Conservation (phyloP, 2,888 invertebrate species). For the Aleiodes testaceus region DNA sequence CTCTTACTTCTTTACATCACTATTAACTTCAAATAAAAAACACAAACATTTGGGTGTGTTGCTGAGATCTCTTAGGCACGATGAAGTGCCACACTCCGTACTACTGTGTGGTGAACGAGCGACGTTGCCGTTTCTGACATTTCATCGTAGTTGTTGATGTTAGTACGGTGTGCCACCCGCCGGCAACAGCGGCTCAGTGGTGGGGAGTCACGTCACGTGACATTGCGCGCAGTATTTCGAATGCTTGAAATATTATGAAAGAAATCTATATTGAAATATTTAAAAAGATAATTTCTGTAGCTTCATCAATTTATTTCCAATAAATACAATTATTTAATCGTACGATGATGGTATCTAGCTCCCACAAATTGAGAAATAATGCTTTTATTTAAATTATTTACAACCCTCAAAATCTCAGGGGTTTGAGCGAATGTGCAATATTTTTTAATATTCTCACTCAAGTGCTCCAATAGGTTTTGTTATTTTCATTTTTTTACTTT, state of each 20-base stretch:
- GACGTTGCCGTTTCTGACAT: conserved; percentile 24
- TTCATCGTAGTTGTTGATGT: conserved; percentile 13
- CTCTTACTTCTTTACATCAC: conserved; percentile 51
- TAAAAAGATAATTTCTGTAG: conserved; percentile 11
- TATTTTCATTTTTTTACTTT: conserved; percentile 2
- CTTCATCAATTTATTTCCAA: conserved; percentile 64
- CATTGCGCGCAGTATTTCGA: conserved; percentile 2
- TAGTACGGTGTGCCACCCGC: background rate
- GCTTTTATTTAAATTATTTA: conserved; percentile 56
- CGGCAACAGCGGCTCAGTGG: conserved; percentile 42
- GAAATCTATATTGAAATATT: too few relatives aligned
- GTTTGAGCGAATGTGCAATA: conserved; percentile 50
- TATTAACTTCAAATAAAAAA: conserved; percentile 60
- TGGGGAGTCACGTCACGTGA: conserved; percentile 1
- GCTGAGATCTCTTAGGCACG: conserved; percentile 55
- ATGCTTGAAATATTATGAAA: too few relatives aligned
- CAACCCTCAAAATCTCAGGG: conserved; percentile 53
- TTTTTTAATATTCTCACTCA: conserved; percentile 50
- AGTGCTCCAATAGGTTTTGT: background rate
- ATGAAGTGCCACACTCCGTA: conserved; percentile 55
- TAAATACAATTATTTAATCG: conserved; percentile 64
- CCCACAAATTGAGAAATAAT: conserved; percentile 50
- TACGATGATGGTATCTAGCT: conserved; percentile 55
- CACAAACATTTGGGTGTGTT: conserved; percentile 71
- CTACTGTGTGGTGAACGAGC: conserved; percentile 3